Evolutionary conservation across 2,797 vertebrate genomes (phyloP).

Genomic region (Urosaurus nigricauda): DNA sequence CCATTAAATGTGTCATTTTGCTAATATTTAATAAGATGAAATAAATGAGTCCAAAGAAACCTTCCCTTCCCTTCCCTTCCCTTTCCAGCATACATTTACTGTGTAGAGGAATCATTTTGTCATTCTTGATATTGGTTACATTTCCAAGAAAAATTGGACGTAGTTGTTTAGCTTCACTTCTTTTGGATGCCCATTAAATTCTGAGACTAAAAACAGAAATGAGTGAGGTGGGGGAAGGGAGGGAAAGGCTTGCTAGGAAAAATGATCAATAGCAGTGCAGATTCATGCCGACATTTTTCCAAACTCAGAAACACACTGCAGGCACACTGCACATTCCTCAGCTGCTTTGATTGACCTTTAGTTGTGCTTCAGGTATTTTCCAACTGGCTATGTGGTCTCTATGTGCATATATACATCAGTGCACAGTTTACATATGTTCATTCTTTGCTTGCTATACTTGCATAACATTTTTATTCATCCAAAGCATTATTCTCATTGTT

Average conservation of each 20-base stretch:
- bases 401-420: slow-evolving; percentile 15
- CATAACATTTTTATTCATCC: slow-evolving; percentile 18
- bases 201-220: slow-evolving; percentile 33
- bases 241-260: neutral
- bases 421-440: slow-evolving; percentile 18
- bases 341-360: slow-evolving; percentile 43
- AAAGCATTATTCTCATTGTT: slow-evolving; percentile 18
- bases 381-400: slow-evolving; percentile 1
- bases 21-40: neutral
- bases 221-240: neutral
- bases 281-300: slow-evolving; percentile 31
- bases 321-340: slow-evolving; percentile 24
- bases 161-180: neutral
- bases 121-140: slow-evolving; percentile 17
- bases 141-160: slow-evolving; percentile 20
- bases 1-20: neutral
- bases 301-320: slow-evolving; percentile 37
- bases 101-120: slow-evolving; percentile 8
- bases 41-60: neutral
- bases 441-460: neutral
- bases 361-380: slow-evolving; percentile 19
- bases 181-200: slow-evolving; percentile 12
- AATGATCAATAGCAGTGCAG: slow-evolving; percentile 36
- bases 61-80: neutral
- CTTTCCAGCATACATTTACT: neutral